Evolutionary conservation across 1,140 invertebrate genomes (phyloP).

Genomic region (Plodia interpunctella): DNA sequence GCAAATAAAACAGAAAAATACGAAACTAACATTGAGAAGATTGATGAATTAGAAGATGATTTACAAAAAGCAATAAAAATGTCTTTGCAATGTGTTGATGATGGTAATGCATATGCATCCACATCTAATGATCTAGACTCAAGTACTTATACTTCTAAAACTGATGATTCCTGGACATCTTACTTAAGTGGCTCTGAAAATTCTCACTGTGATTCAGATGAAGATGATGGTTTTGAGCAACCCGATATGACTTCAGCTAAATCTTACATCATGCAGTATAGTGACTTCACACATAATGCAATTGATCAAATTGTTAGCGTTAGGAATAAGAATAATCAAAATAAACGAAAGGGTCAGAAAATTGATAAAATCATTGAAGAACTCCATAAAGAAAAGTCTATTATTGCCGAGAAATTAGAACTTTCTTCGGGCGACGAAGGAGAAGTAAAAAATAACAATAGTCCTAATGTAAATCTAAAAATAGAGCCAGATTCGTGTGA

Average conservation of each 20-base stretch:
- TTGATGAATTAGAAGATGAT: constrained; percentile 59
- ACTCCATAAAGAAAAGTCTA: constrained; percentile 53
- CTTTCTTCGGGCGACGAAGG: constrained; percentile 53
- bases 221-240: constrained; percentile 44
- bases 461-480: constrained; percentile 9
- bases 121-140: constrained; percentile 50
- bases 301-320: constrained; percentile 78
- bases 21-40: constrained; percentile 15
- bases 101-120: constrained; percentile 36
- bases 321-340: constrained; percentile 47
- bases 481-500: neutral
- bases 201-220: constrained; percentile 48
- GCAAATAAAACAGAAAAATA: constrained; percentile 12
- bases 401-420: constrained; percentile 49
- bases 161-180: constrained; percentile 68
- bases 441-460: constrained; percentile 24
- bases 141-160: constrained; percentile 50
- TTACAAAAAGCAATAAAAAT: constrained; percentile 70
- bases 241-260: constrained; percentile 68
- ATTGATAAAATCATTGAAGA: constrained; percentile 60
- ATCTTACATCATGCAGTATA: constrained; percentile 85
- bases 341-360: constrained; percentile 40
- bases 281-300: constrained; percentile 83
- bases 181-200: constrained; percentile 52
- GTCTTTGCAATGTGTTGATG: constrained; percentile 56